Percentiles rank a stretch among this genome's conserved stretches.
Conservation (phyloP, 2,113 vertebrate genomes). For the Podilymbus podiceps region DNA sequence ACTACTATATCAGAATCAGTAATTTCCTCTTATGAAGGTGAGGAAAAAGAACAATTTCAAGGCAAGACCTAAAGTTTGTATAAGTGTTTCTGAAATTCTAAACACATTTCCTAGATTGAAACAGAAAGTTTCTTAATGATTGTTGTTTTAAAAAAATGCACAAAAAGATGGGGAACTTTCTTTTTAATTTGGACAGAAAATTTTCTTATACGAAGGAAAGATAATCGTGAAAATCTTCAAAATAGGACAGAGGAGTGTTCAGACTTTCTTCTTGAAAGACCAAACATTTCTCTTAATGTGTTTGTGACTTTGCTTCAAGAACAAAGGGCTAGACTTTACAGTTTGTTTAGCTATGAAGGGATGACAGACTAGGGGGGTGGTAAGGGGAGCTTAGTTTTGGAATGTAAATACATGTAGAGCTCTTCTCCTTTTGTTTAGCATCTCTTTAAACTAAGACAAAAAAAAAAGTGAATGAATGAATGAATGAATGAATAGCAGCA, state of each 20-base stretch:
- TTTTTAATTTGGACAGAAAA: not conserved
- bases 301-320: constrained; percentile 69
- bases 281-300: not conserved
- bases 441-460: constrained; percentile 85
- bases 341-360: constrained; percentile 80
- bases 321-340: constrained; percentile 72
- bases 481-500: constrained; percentile 83
- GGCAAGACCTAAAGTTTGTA: constrained; percentile 6
- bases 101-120: not conserved
- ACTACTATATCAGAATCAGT: constrained; percentile 40
- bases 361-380: constrained; percentile 76
- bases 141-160: not conserved
- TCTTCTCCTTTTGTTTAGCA: constrained; percentile 81
- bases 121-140: not conserved
- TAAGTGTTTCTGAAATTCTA: constrained; percentile 28
- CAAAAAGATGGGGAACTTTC: not conserved
- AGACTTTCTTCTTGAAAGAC: not conserved
- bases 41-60: constrained; percentile 23
- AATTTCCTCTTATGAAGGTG: constrained; percentile 54
- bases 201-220: not conserved
- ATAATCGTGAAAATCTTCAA: not conserved
- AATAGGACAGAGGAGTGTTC: not conserved
- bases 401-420: constrained; percentile 84
- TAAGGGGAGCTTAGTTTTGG: constrained; percentile 80
- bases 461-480: constrained; percentile 75